phyloP scores from a whole-genome alignment of 2,888 invertebrate species.

The Dione vanillae region DNA sequence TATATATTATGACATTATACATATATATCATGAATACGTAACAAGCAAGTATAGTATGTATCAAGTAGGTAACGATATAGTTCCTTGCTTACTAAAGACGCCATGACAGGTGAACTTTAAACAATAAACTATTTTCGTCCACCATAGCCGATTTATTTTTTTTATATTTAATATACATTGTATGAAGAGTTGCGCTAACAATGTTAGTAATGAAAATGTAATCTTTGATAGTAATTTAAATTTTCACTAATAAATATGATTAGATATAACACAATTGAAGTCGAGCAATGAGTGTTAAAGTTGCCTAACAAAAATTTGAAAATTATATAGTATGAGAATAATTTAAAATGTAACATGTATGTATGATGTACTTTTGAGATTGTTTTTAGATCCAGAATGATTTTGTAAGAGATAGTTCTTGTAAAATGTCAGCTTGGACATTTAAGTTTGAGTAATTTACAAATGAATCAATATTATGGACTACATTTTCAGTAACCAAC shows the following conservation, averaged over 20 bases:
- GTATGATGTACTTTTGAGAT: not conserved
- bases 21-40: constrained; percentile 68
- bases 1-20: constrained; percentile 36
- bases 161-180: constrained; percentile 55
- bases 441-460: not conserved
- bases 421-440: not conserved
- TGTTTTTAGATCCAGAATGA: not conserved
- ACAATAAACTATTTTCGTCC: constrained; percentile 6
- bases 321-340: not conserved
- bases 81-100: not conserved
- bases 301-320: too few relatives aligned
- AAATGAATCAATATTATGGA: not conserved
- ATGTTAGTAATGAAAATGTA: constrained; percentile 22
- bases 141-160: not conserved
- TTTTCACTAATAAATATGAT: not conserved
- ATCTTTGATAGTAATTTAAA: not conserved
- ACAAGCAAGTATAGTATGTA: constrained; percentile 60
- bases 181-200: constrained; percentile 48
- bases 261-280: not conserved
- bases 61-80: not conserved
- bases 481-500: constrained; percentile 29
- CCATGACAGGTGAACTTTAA: not conserved
- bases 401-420: not conserved
- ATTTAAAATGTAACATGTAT: not conserved
- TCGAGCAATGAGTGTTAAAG: too few relatives aligned